Percentiles rank a stretch among this genome's conserved stretches.
These are phyloP conservation scores for Drosophila formosana DNA, from an alignment of 2,888 invertebrate genomes.

Conservation along the genomic window DNA sequence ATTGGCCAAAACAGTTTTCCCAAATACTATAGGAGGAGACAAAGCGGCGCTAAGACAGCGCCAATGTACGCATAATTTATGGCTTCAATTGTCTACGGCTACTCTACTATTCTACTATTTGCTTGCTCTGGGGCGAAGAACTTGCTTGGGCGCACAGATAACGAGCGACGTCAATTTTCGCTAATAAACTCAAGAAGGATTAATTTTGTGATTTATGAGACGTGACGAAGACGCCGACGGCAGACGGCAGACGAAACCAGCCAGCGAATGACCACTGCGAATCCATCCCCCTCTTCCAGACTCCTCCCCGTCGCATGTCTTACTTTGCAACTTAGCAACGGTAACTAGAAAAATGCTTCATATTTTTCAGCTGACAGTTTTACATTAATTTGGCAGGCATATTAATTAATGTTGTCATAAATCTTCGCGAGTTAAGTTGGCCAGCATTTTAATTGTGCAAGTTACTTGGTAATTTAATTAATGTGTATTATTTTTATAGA, in stretches of 20 bases:
- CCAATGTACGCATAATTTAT: slow-evolving; percentile 73
- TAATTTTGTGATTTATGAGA: slow-evolving; percentile 84
- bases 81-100: slow-evolving; percentile 53
- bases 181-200: slow-evolving; percentile 84
- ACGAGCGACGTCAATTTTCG: slow-evolving; percentile 79
- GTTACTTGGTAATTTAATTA: slow-evolving; percentile 6
- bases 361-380: slow-evolving; percentile 55
- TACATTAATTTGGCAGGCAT: slow-evolving; percentile 39
- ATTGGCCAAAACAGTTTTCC: slow-evolving; percentile 46
- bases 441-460: slow-evolving; percentile 17
- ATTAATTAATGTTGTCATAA: slow-evolving; percentile 62
- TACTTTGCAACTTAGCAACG: slow-evolving; percentile 11
- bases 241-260: slow-evolving; percentile 11
- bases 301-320: not conserved
- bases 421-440: slow-evolving; percentile 20
- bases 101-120: slow-evolving; percentile 5
- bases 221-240: slow-evolving; percentile 37
- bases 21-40: slow-evolving; percentile 16
- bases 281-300: slow-evolving; percentile 1
- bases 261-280: slow-evolving; percentile 23
- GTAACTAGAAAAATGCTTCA: slow-evolving; percentile 45
- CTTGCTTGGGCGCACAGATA: slow-evolving; percentile 56
- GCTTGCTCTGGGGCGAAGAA: slow-evolving; percentile 24
- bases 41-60: slow-evolving; percentile 26
- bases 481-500: not conserved